Percentiles rank a stretch among this genome's conserved stretches.
These are phyloP conservation scores for Ornithoptera priamus DNA, from an alignment of 2,888 invertebrate genomes.

Conservation along the genomic window DNA sequence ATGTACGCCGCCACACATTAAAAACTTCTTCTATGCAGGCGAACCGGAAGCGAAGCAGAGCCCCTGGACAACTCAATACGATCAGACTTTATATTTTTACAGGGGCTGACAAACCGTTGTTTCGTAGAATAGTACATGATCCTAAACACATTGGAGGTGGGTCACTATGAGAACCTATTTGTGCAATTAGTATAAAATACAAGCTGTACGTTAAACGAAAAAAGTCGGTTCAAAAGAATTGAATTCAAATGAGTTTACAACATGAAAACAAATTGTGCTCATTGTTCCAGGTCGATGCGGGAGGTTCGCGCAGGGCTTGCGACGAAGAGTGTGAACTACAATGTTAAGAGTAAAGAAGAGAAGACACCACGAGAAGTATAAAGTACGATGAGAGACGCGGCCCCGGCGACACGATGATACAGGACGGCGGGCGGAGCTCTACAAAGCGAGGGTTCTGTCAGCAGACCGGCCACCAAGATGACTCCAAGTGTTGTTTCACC, in stretches of 20 bases:
- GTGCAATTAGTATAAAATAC: not conserved
- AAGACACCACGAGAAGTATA: conserved; percentile 58
- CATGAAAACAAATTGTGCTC: conserved; percentile 3
- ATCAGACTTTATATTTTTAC: not conserved
- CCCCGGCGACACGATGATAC: conserved; percentile 44
- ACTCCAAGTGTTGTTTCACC: conserved; percentile 46
- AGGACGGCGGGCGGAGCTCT: conserved; percentile 44
- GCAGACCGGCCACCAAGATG: conserved; percentile 37
- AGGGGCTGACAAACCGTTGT: not conserved
- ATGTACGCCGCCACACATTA: not conserved
- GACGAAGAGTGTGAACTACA: conserved; percentile 35
- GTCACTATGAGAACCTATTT: not conserved
- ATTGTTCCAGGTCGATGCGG: conserved; percentile 37
- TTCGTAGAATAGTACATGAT: too few species aligned
- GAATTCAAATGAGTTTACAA: not conserved
- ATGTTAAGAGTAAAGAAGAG: conserved; percentile 52
- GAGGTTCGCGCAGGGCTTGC: conserved; percentile 11
- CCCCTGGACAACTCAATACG: not conserved
- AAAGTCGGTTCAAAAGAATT: too few species aligned
- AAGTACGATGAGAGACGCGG: conserved; percentile 52
- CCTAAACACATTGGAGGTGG: too few species aligned
- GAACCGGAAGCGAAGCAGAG: not conserved
- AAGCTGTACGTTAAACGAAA: not conserved
- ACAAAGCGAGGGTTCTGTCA: conserved; percentile 41
- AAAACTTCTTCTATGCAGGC: not conserved